Evolutionary conservation across 2,888 invertebrate genomes (phyloP), one percentile per base, ranked within the genome.

Genomic region (Cerastis leucographa): DNA sequence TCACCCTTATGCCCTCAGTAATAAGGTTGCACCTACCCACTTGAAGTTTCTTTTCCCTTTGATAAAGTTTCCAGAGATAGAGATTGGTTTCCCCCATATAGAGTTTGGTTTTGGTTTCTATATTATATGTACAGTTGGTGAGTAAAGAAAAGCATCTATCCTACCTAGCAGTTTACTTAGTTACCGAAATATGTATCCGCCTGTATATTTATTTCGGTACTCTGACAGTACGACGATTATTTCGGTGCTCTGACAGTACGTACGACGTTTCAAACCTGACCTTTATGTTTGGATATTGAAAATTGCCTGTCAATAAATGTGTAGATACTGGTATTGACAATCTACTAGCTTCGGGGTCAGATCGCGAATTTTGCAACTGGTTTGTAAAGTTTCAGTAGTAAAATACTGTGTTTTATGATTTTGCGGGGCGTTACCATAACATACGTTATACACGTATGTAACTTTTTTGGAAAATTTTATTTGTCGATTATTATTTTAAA

Each of bases 211-310:
- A 56, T 14, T 56, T 56, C 17, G 25, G 56, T 17, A 59, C 25
- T 8, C 56, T 59, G 56, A 8, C 17, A 17, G 17, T 14, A 59
- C 25, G 11, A 35, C 35, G 35, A 1, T 3, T 35, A 35, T 2
- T 35, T 56, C 7, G 17, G 25, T 17, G 25, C 56, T 8, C 56
- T 59, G 56, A 8, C 17, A 17, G 17, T 14, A 59, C 25, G 11
- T 22, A 73, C n/a, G 11, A 17, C 17, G 5, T 51, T 29, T 44
- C 61, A 62, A 17, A 62, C 8, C 19, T 72, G 51, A 70, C 70
- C 67, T 46, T 70, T 54, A 40, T 7, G 56, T 44, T 56, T 66
- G 17, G 4, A 69, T 80, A 62, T 69, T 67, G 61, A 62, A 67
- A 78, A 56, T 29, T 69, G 22, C 19, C 40, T 42, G 42, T 40